Base-by-base conservation (phyloP, 92 coral and sea anemone species). In the Plumapathes pennacea region DNA sequence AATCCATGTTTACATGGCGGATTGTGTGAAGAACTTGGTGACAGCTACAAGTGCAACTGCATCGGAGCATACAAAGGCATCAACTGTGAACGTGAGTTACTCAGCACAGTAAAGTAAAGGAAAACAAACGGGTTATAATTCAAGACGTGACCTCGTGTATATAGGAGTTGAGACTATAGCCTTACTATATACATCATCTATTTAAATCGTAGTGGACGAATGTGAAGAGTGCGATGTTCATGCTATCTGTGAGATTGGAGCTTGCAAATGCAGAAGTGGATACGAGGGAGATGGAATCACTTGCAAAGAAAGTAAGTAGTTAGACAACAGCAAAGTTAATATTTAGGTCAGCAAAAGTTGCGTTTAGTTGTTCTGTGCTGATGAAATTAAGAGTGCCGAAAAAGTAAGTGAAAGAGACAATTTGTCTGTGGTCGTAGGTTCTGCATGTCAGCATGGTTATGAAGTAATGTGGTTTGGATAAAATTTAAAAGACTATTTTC, bases 1-100 rank as follows among this genome's bases (percentile, higher is more conserved):
- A 94, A 72, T 46, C 96, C 86, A 15, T 94, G 99, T 38, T 54
- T 94, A 1, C 89, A 94, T 38, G 99, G 99, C 1, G 99, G 99
- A 8, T 76, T 88, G 22, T 94, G 99, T 46, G 54, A 33, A 10
- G 96, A 94, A 32, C 33, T 21, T 9, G 84, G 69, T 8, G 60
- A 60, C 34, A 82, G 94, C 17, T 94, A 84, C 71, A 40, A 43
- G 13, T 94, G 99, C 50, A 57, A 65, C 14, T 94, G 99, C 54
- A 45, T 73, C 6, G 99, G 99, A 42, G 86, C 94, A 28, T 94
- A 82, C 69, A 80, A 94, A 66, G 99, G 99, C 15, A 62, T 75
- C 10, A 80, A 81, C 52, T 94, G 97, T 31, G 95, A 90, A 65
- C 90, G 97, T 86, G 68, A 25, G 46, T 5, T 50, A 33, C 37